Evolutionary conservation across 2,888 invertebrate genomes (phyloP), one percentile per base, ranked within the genome.

Genomic region (Troilus luridus): DNA sequence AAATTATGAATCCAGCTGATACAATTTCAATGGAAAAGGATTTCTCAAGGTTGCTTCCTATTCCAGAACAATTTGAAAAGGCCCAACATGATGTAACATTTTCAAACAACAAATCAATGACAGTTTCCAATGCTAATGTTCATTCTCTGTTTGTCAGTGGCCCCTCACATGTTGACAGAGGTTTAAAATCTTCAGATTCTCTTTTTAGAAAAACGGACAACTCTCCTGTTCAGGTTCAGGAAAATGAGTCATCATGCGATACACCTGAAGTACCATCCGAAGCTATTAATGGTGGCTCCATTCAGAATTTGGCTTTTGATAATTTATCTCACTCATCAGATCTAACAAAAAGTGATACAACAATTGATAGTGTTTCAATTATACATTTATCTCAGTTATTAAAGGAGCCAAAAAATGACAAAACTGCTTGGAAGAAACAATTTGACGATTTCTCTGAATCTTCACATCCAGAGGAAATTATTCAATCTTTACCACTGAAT

Each of bases 61-160:
- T 58, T 21, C 85, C 85, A n/a, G 85, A 85, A 58, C 56, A 54
- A 85, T 56, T 85, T 56, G 85, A 85, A 85, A 56, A 85, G 6
- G 17, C 6, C 3, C 85, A 85, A 85, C 11, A 17, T 21, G n/a
- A n/a, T 58, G 14, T n/a, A 56, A 54, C 56, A n/a, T 56, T 54
- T 85, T 85, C n/a, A 3, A 5, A n/a, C 11, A 21, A 14, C 5
- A n/a, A n/a, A n/a, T n/a, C 56, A 11, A 9, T 12, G 85, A 5
- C 54, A n/a, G n/a, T 58, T 85, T 85, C 56, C n/a, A 58, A 58
- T 21, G 56, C 56, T n/a, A 85, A n/a, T n/a, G 56, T 85, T n/a
- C 85, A 85, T 85, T 85, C 85, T 56, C n/a, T 85, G 9, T 85
- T 54, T 56, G 14, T 85, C 41, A 85, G 85, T 85, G 85, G 85